Percentiles rank a stretch among this genome's conserved stretches.
Conservation (phyloP, 2,888 invertebrate species). For the Zootermopsis nevadensis region DNA sequence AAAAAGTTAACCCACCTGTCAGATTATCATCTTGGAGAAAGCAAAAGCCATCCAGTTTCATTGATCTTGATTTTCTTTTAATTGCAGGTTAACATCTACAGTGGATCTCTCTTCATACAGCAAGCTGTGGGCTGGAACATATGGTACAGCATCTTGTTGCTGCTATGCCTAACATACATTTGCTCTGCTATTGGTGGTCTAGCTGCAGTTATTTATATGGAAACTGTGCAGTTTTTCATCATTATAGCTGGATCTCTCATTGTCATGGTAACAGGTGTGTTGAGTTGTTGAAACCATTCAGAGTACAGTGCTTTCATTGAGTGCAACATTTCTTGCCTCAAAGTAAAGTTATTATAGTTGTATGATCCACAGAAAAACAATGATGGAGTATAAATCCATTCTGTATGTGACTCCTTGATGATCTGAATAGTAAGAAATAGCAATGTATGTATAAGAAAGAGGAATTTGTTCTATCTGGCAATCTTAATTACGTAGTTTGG, state of each 20-base stretch:
- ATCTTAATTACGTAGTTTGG: too few species aligned
- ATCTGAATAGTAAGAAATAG: too few species aligned
- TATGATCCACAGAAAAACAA: too few species aligned
- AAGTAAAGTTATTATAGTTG: too few species aligned
- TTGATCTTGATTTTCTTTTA: background rate
- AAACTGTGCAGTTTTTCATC: constrained; percentile 34
- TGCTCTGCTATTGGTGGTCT: constrained; percentile 39
- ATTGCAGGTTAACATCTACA: constrained; percentile 32
- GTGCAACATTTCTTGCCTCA: background rate
- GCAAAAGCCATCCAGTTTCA: too few species aligned
- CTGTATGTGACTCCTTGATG: too few species aligned
- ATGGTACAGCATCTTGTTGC: constrained; percentile 30
- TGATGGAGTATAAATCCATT: too few species aligned
- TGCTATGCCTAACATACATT: constrained; percentile 16
- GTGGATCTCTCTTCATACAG: constrained; percentile 31
- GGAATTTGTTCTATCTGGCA: too few species aligned
- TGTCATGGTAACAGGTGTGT: constrained; percentile 33
- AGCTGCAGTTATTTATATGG: constrained; percentile 40
- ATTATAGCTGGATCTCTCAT: constrained; percentile 24
- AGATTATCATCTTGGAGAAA: too few species aligned
- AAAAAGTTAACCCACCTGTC: too few species aligned
- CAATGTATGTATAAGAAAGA: too few species aligned
- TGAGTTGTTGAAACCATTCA: background rate
- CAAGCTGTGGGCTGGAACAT: constrained; percentile 37
- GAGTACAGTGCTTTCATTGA: background rate